Base-by-base conservation (phyloP, 2,888 invertebrate genomes). In the Disparrhopalites patrizii region DNA sequence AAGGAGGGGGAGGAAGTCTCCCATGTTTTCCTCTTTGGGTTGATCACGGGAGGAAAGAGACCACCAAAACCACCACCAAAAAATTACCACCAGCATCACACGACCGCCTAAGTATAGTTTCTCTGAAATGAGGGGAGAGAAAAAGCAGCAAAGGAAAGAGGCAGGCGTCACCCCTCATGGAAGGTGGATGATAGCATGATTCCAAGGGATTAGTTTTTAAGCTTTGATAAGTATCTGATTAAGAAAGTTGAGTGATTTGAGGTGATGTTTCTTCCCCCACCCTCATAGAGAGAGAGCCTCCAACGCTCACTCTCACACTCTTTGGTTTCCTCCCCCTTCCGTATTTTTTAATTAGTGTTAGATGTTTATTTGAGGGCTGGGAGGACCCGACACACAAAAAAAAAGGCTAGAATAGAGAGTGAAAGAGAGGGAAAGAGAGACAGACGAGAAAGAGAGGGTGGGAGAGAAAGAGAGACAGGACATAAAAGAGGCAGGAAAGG, bases 401-500 rank as follows among this genome's bases (percentile, higher is more conserved):
- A 52, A 61, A 61, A 61, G 51, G 61, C 52, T 51, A 33, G 70
- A 69, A 68, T 70, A 51, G n/a, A n/a, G n/a, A n/a, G n/a, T n/a
- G n/a, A n/a, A n/a, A n/a, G n/a, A n/a, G n/a, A n/a, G n/a, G n/a
- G n/a, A n/a, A n/a, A n/a, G n/a, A n/a, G n/a, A n/a, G n/a, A n/a
- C n/a, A n/a, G n/a, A n/a, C n/a, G n/a, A n/a, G n/a, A n/a, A n/a
- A n/a, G n/a, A n/a, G n/a, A n/a, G n/a, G n/a, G n/a, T n/a, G n/a
- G n/a, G n/a, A n/a, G n/a, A n/a, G n/a, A n/a, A n/a, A n/a, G n/a
- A n/a, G n/a, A n/a, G n/a, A n/a, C 66, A 61, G 67, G 52, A 70
- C 69, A 70, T 73, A 70, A 71, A 71, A 70, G 70, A 68, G 65
- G 65, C 65, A 57, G 68, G 56, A 52, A 36, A 36, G 58, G 60